These are phyloP conservation scores for Ypsolopha sequella DNA, from an alignment of 2,888 invertebrate species.

Conservation along the genomic window DNA sequence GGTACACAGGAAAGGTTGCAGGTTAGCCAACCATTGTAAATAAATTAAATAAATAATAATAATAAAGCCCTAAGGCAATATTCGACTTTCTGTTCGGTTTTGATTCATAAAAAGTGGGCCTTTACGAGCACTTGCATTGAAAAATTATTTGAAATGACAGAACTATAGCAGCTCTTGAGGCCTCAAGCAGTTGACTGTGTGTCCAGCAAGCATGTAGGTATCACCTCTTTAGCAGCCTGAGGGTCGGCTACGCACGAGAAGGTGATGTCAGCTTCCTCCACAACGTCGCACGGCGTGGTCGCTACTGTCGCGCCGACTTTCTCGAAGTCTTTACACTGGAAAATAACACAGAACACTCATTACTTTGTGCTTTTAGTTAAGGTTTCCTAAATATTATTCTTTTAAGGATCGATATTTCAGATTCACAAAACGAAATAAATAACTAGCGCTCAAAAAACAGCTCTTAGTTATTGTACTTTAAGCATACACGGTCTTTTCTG, in stretches of 20 bases:
- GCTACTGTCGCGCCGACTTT: slow-evolving; percentile 89
- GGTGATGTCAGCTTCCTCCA: slow-evolving; percentile 91
- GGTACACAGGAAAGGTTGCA: too few relatives aligned
- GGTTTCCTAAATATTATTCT: too few relatives aligned
- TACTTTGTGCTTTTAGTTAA: background rate
- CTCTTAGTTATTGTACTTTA: background rate
- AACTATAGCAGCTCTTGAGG: background rate
- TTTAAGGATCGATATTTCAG: background rate
- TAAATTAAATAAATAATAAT: too few relatives aligned
- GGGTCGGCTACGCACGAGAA: slow-evolving; percentile 97
- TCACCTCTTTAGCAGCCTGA: slow-evolving; percentile 91
- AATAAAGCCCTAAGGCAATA: too few relatives aligned
- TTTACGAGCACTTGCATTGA: too few relatives aligned
- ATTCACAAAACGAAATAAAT: background rate
- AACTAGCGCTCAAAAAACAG: background rate
- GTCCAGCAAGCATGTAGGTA: background rate
- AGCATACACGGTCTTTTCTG: too few relatives aligned
- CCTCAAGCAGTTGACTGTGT: background rate
- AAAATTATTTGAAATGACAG: background rate
- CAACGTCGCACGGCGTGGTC: slow-evolving; percentile 93
- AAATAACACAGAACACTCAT: background rate
- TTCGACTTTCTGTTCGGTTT: too few relatives aligned
- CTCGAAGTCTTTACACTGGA: slow-evolving; percentile 86
- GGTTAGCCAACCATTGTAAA: too few relatives aligned
- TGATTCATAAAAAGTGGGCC: too few relatives aligned